These are phyloP conservation scores for Pterocles gutturalis DNA, from an alignment of 2,113 vertebrate species.

Conservation along the genomic window DNA sequence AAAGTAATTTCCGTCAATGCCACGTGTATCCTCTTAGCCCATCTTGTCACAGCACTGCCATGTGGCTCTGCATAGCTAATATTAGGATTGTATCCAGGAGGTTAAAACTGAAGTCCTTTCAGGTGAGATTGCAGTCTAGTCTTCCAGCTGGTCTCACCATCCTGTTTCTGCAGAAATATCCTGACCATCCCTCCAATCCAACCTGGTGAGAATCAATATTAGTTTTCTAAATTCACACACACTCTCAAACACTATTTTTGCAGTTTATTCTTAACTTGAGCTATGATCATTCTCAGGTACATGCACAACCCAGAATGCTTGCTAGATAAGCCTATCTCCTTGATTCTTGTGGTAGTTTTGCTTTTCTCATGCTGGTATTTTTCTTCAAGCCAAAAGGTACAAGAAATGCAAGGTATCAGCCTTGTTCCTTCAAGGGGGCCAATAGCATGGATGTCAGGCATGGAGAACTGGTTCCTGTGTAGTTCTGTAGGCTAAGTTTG, in stretches of 20 bases:
- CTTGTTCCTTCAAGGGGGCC: neutral
- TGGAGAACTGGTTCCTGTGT: neutral
- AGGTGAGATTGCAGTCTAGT: neutral
- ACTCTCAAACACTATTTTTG: neutral
- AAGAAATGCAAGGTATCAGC: neutral
- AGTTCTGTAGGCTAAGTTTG: neutral
- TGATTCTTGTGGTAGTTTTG: neutral
- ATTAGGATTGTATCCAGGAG: neutral
- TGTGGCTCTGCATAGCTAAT: neutral
- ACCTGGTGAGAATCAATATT: neutral
- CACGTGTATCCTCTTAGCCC: neutral
- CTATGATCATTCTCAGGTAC: neutral
- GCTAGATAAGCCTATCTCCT: neutral
- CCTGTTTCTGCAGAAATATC: neutral
- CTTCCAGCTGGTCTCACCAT: neutral
- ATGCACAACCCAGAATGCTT: neutral
- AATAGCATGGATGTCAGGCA: neutral
- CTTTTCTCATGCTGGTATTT: neutral
- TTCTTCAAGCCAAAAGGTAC: neutral
- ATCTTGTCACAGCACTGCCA: neutral
- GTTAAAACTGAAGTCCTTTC: neutral
- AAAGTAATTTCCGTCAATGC: neutral
- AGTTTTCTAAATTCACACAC: neutral
- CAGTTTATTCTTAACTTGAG: neutral
- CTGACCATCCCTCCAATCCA: fast-evolving